phyloP scores from a whole-genome alignment of 1,140 invertebrate genomes.

The Brachionus calyciflorus region DNA sequence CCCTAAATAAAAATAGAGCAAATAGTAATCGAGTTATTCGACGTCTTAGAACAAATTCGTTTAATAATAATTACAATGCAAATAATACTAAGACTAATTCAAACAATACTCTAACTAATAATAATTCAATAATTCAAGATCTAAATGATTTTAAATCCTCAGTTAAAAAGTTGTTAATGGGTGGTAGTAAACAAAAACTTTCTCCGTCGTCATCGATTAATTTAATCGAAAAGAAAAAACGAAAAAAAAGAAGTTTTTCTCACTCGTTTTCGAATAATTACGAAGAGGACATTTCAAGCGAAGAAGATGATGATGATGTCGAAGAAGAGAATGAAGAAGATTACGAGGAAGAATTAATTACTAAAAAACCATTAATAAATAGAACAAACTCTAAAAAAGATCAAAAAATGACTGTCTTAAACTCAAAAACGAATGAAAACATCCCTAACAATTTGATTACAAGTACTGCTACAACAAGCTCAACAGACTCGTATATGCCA shows the following conservation, averaged over 20 bases:
- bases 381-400: constrained; percentile 12
- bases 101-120: background rate
- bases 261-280: constrained; percentile 12
- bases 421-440: background rate
- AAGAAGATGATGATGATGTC: constrained; percentile 1
- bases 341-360: background rate
- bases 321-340: background rate
- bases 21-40: background rate
- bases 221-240: background rate
- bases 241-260: background rate
- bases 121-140: background rate
- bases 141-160: background rate
- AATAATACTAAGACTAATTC: background rate
- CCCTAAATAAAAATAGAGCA: background rate
- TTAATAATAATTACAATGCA: background rate
- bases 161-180: constrained; percentile 2
- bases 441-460: background rate
- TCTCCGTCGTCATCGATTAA: constrained; percentile 6
- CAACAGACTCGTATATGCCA: background rate
- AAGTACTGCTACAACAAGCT: background rate
- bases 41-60: background rate
- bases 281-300: background rate
- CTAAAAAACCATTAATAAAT: constrained; percentile 1
- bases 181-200: constrained; percentile 9
- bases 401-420: background rate